phyloP scores from a whole-genome alignment of 2,888 invertebrate species.

The Pachliopta kotzebuea region DNA sequence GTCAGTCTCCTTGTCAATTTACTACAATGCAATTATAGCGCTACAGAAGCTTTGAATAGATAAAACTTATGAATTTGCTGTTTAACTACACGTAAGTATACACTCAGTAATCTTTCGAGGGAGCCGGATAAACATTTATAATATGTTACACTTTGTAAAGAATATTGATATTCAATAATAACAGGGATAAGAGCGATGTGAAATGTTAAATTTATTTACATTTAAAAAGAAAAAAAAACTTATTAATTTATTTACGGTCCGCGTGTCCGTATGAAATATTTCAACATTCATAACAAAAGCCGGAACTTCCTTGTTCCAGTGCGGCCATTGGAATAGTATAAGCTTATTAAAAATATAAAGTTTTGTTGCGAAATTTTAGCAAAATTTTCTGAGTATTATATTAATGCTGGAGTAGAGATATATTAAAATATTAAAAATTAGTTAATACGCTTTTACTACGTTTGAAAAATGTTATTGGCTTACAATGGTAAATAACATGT shows the following conservation, averaged over 20 bases:
- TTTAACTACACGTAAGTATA: too few relatives aligned
- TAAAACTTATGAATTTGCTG: too few relatives aligned
- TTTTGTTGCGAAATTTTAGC: background rate
- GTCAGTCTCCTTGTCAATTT: too few relatives aligned
- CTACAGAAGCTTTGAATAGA: too few relatives aligned
- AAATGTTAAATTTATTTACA: background rate
- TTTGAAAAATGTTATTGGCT: too few relatives aligned
- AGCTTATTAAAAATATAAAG: background rate
- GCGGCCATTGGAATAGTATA: background rate
- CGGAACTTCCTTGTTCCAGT: slow-evolving; percentile 4
- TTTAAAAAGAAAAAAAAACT: background rate
- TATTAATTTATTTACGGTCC: background rate
- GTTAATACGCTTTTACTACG: too few relatives aligned
- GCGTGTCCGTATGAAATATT: background rate
- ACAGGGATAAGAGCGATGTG: background rate
- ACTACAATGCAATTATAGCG: too few relatives aligned
- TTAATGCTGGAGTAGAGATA: background rate
- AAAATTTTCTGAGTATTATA: background rate
- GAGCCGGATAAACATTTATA: too few relatives aligned
- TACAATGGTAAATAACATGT: background rate
- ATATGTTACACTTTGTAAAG: too few relatives aligned
- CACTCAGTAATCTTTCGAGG: too few relatives aligned
- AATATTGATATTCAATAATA: too few relatives aligned
- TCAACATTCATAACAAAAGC: slow-evolving; percentile 1
- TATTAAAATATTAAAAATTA: background rate